These are phyloP conservation scores for Subanguina moxae DNA, from an alignment of 1,140 invertebrate species.

Conservation along the genomic window DNA sequence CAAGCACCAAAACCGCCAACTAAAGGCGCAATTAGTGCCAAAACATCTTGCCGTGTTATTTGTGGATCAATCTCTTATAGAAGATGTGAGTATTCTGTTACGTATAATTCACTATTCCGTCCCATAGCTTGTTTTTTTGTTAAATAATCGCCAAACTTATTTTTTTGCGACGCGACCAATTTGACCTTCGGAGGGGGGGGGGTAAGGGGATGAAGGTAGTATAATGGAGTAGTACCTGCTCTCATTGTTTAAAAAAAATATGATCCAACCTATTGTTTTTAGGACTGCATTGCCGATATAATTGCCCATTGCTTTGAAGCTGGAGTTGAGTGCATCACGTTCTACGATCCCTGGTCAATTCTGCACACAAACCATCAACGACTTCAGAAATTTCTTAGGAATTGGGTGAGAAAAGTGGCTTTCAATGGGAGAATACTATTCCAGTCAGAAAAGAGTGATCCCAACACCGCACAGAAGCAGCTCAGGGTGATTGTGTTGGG, in stretches of 20 bases:
- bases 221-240: not conserved
- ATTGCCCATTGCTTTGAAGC: not conserved
- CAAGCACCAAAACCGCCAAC: too few species aligned
- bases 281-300: conserved; percentile 1
- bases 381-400: not conserved
- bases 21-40: not conserved
- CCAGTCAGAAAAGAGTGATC: not conserved
- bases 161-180: too few species aligned
- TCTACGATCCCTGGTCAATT: conserved; percentile 9
- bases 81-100: conserved; percentile 2
- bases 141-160: too few species aligned
- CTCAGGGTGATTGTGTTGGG: conserved; percentile 2
- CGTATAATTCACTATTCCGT: not conserved
- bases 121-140: not conserved
- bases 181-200: too few species aligned
- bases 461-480: not conserved
- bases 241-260: not conserved
- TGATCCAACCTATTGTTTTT: not conserved
- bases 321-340: not conserved
- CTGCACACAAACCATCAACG: not conserved
- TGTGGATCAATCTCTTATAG: conserved; percentile 2
- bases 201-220: too few species aligned
- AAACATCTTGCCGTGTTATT: conserved; percentile 9
- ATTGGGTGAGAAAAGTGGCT: not conserved
- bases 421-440: not conserved